A percentile compares a stretch with the other conserved stretches of the same genome.
Conservation (phyloP, 2,797 vertebrate species). For the Pachyuromys duprasi region DNA sequence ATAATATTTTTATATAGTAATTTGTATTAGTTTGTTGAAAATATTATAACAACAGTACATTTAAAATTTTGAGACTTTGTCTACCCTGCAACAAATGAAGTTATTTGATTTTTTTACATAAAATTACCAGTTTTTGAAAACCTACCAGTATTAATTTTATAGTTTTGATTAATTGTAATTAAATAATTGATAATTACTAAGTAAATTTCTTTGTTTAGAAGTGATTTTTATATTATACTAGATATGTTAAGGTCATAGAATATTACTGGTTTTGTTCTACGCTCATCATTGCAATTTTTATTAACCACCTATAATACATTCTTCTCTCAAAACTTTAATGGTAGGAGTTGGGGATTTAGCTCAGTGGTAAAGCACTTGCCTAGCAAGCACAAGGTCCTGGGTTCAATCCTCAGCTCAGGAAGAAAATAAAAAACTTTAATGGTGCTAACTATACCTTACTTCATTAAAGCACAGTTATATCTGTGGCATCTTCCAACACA, state of each 20-base stretch:
- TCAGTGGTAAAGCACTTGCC: too few relatives aligned
- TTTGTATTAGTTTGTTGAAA: neutral
- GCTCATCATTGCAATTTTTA: neutral
- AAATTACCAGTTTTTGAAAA: neutral
- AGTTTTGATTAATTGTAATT: neutral
- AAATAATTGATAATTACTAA: neutral
- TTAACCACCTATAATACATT: neutral
- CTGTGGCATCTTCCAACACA: neutral
- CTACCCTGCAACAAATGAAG: neutral
- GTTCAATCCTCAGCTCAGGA: too few relatives aligned
- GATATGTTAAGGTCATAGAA: too few relatives aligned
- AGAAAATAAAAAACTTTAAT: neutral
- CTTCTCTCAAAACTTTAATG: too few relatives aligned
- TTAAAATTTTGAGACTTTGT: neutral
- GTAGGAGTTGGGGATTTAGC: too few relatives aligned
- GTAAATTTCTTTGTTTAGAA: neutral
- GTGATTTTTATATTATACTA: neutral
- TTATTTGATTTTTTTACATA: too few relatives aligned
- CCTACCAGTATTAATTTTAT: neutral
- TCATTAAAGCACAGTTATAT: neutral
- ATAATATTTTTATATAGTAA: neutral
- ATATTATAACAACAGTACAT: neutral
- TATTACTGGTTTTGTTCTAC: neutral
- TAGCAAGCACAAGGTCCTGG: too few relatives aligned
- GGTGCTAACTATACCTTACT: neutral